Evolutionary conservation across 2,113 vertebrate genomes (phyloP).

Genomic region (Andinoacara biseriatus): DNA sequence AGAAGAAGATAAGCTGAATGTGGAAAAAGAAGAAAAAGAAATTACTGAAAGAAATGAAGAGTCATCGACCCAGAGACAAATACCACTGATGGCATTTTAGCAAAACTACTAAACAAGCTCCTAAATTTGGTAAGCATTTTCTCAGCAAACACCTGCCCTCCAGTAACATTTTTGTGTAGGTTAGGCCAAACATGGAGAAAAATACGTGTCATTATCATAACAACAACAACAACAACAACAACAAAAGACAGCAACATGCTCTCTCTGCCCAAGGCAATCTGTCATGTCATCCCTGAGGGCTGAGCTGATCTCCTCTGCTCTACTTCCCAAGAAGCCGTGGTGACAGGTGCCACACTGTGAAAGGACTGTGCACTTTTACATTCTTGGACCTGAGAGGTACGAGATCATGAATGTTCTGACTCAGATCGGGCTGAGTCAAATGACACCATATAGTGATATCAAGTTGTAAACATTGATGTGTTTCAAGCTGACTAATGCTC

Average conservation of each 20-base stretch:
- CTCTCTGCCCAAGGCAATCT: background rate
- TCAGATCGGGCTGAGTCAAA: background rate
- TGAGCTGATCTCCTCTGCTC: slow-evolving; percentile 15
- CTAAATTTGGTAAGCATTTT: background rate
- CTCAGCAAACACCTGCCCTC: background rate
- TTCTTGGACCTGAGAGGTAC: background rate
- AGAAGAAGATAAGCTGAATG: background rate
- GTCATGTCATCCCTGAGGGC: slow-evolving; percentile 29
- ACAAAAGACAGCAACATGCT: background rate
- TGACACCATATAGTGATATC: background rate
- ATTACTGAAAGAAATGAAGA: background rate
- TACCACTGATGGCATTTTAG: slow-evolving; percentile 27
- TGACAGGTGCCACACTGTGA: slow-evolving; percentile 44
- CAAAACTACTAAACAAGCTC: background rate
- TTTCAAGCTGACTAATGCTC: background rate
- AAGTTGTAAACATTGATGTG: background rate
- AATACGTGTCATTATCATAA: slow-evolving; percentile 27
- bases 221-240: no score
- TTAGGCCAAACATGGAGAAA: slow-evolving; percentile 15
- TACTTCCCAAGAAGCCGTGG: slow-evolving; percentile 1
- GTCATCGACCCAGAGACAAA: slow-evolving; percentile 14
- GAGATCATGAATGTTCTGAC: slow-evolving; percentile 4
- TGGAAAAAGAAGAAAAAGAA: background rate
- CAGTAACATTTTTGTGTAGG: background rate
- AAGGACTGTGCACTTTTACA: background rate